Evolutionary conservation across 30 jellyfish, hydroid and myxozoan species (phyloP), one percentile per base, ranked within the genome.

Genomic region (Hydractinia echinata): DNA sequence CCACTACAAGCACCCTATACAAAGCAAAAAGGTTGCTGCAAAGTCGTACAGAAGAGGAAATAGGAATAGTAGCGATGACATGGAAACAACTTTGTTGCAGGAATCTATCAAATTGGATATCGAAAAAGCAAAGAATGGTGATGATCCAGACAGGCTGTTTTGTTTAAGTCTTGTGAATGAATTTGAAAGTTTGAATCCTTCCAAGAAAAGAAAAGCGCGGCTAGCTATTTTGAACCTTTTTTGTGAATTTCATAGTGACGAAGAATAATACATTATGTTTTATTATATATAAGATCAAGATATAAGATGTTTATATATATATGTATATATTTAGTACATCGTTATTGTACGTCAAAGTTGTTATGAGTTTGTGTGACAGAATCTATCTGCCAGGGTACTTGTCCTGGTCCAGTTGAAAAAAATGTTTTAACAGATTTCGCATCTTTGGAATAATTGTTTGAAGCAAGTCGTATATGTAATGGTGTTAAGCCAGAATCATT

Each of bases 351-450:
- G 68, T 56, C 68, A 56, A 56, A 56, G n/a, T 9, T 56, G 68
- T 56, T 56, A n/a, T 56, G 68, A 56, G n/a, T n/a, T 56, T 56
- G 68, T 10, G 10, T 56, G 10, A 56, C n/a, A 56, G 68, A 56
- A 9, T 56, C n/a, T n/a, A n/a, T n/a, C n/a, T 56, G 68, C 68
- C 68, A 56, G 68, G 68, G 68, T 56, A 56, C 68, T 56, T 56
- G 68, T 56, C 68, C 68, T 9, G 68, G 68, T 56, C 68, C 68
- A 56, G 10, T 56, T 56, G 68, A 56, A 56, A 56, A 56, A 56
- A 56, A 56, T 9, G 68, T n/a, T 56, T 56, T 56, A n/a, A 56
- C n/a, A n/a, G n/a, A n/a, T 56, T 56, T 56, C n/a, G 13, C 68
- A 10, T 56, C 68, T 9, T n/a, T 56, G n/a, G 68, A 56, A 56